A percentile compares a stretch with the other conserved stretches of the same genome.
phyloP scores from a whole-genome alignment of 1,140 invertebrate genomes.

The Meteorus sp. region DNA sequence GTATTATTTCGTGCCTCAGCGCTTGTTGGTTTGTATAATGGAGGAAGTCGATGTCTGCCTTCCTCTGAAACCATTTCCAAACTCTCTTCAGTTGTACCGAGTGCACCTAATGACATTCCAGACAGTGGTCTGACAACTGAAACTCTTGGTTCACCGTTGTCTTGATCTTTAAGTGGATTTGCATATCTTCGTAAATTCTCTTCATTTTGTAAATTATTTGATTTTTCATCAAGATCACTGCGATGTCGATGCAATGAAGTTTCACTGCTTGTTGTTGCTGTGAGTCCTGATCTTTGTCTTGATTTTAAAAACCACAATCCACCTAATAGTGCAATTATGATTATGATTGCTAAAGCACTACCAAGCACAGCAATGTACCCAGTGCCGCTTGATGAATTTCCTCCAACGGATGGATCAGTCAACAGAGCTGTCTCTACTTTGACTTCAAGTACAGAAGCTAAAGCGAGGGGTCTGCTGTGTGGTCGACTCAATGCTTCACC shows the following conservation, averaged over 20 bases:
- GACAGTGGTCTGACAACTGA: conserved; percentile 66
- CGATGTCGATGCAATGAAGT: conserved; percentile 66
- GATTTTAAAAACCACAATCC: conserved; percentile 51
- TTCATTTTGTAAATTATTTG: conserved; percentile 87
- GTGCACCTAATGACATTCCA: conserved; percentile 49
- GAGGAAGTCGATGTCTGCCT: conserved; percentile 62
- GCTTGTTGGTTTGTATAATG: conserved; percentile 61
- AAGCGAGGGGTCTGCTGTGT: conserved; percentile 60
- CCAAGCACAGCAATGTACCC: conserved; percentile 59
- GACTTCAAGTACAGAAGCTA: conserved; percentile 79
- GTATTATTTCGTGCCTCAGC: conserved; percentile 77
- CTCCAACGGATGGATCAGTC: conserved; percentile 58
- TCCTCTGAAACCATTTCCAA: conserved; percentile 67
- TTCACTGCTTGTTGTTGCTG: conserved; percentile 58
- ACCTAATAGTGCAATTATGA: conserved; percentile 44
- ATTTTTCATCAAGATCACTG: conserved; percentile 76
- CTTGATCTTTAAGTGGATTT: conserved; percentile 64
- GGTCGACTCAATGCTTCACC: conserved; percentile 72
- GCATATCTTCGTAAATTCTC: conserved; percentile 78
- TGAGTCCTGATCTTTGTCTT: conserved; percentile 50
- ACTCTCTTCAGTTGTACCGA: conserved; percentile 60
- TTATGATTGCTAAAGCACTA: conserved; percentile 49
- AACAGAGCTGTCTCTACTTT: conserved; percentile 74
- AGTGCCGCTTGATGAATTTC: conserved; percentile 58
- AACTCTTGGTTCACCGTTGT: conserved; percentile 58